Evolutionary conservation across 2,797 vertebrate species (phyloP).

Genomic region (Holocentrus rufus): DNA sequence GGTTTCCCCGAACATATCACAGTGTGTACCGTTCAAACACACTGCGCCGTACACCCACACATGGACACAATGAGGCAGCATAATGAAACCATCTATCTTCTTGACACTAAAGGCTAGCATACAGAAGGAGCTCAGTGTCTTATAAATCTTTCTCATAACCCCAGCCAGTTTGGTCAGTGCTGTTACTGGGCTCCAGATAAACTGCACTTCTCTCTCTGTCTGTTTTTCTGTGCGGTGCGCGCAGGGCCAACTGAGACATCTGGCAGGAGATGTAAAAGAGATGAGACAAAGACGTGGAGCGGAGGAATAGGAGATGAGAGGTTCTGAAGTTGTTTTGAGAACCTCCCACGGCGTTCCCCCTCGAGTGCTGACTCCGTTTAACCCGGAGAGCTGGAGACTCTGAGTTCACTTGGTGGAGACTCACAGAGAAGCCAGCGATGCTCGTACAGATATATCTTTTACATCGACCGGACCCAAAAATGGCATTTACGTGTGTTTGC

Average conservation of each 20-base stretch:
- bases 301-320: conserved; percentile 39
- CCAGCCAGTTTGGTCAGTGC: conserved; percentile 36
- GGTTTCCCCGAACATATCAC: conserved; percentile 29
- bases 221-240: conserved; percentile 46
- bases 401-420: conserved; percentile 57
- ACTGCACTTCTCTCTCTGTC: conserved; percentile 19
- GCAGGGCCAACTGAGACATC: conserved; percentile 48
- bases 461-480: conserved; percentile 41
- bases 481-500: not conserved
- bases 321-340: conserved; percentile 63
- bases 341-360: conserved; percentile 47
- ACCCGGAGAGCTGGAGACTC: conserved; percentile 54
- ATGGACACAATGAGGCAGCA: conserved; percentile 65
- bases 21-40: conserved; percentile 35
- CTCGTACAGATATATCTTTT: conserved; percentile 52
- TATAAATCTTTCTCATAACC: conserved; percentile 66
- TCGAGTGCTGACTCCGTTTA: conserved; percentile 58
- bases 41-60: conserved; percentile 49
- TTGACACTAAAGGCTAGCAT: conserved; percentile 63
- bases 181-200: conserved; percentile 45
- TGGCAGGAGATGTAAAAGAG: conserved; percentile 68
- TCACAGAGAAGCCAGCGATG: conserved; percentile 50
- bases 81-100: conserved; percentile 73
- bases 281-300: conserved; percentile 59
- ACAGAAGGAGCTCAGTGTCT: conserved; percentile 70